Evolutionary conservation across 23 tunicate species (phyloP), one percentile per base, ranked within the genome.

Genomic region (Ascidia mentula): DNA sequence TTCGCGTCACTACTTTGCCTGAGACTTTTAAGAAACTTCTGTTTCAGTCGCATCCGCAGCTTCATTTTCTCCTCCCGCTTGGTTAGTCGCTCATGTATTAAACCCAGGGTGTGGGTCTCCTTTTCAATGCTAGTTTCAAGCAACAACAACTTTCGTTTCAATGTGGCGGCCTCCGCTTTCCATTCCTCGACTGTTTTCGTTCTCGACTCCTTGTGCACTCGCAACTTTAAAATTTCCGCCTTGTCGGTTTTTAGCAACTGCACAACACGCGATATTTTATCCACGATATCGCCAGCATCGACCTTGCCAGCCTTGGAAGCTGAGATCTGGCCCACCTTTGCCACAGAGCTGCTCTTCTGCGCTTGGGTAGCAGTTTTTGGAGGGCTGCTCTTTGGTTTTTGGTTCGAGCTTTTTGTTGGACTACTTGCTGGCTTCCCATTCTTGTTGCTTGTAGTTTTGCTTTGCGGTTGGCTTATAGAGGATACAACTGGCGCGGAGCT

Each of bases 71-170:
- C 65, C 13, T 53, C 65, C 4, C 65, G 65, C 65, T 53, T 53
- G 65, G 4, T 53, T 3, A 53, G 65, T 53, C 65, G 65, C 13
- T 53, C 65, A 28, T 53, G 28, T 9, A 53, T 28, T 28, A 20
- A 28, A 28, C 24, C 2, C 28, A 53, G 22, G 28, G 24, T 28
- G 65, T 53, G 22, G 24, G 24, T 26, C 65, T 53, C 65, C 13
- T 53, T 53, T 53, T 53, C 65, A 28, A 53, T 53, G 65, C 24
- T 53, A 28, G 65, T 53, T 31, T 71, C 75, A 18, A 35, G 38
- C 18, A 31, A 8, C 75, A 71, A 31, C 4, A 71, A 22, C 75
- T 82, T 73, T 9, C 73, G 46, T 73, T 73, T 82, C 31, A 82
- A 53, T 0, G 7, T 72, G 6, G 32, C 72, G 5, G 38, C 35